These are phyloP conservation scores for Pollimyrus isidori DNA, from an alignment of 2,113 vertebrate genomes.

Conservation along the genomic window DNA sequence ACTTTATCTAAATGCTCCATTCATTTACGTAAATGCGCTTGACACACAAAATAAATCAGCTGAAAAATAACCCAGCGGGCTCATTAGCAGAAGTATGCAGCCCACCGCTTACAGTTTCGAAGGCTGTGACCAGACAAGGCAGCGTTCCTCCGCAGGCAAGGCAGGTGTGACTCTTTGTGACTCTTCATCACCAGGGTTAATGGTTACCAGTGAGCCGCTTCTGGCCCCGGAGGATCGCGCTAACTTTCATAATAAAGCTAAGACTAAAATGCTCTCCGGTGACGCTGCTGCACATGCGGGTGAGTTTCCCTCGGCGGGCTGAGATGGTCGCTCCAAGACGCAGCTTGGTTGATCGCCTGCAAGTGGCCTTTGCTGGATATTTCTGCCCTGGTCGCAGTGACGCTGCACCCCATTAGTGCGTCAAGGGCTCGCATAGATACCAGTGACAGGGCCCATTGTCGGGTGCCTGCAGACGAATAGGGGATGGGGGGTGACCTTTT, in stretches of 20 bases:
- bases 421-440: slow-evolving; percentile 28
- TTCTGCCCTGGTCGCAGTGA: slow-evolving; percentile 31
- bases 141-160: slow-evolving; percentile 27
- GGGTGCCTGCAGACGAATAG: slow-evolving; percentile 20
- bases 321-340: neutral
- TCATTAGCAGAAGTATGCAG: slow-evolving; percentile 48
- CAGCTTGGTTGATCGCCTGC: slow-evolving; percentile 39
- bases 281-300: too few species aligned
- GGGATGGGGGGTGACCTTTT: slow-evolving; percentile 45
- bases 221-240: neutral
- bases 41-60: slow-evolving; percentile 53
- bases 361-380: slow-evolving; percentile 49
- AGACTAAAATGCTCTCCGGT: neutral
- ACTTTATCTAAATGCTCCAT: slow-evolving; percentile 55
- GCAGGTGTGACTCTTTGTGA: neutral
- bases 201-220: neutral
- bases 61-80: slow-evolving; percentile 45
- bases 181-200: neutral
- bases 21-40: slow-evolving; percentile 48
- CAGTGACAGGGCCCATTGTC: slow-evolving; percentile 30
- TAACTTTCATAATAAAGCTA: neutral
- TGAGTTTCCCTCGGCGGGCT: neutral
- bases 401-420: slow-evolving; percentile 43
- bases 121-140: slow-evolving; percentile 29
- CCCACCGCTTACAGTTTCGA: slow-evolving; percentile 22